A percentile compares a stretch with the other conserved stretches of the same genome.
phyloP scores from a whole-genome alignment of 2,113 vertebrate genomes.

The Myxocyprinus asiaticus region DNA sequence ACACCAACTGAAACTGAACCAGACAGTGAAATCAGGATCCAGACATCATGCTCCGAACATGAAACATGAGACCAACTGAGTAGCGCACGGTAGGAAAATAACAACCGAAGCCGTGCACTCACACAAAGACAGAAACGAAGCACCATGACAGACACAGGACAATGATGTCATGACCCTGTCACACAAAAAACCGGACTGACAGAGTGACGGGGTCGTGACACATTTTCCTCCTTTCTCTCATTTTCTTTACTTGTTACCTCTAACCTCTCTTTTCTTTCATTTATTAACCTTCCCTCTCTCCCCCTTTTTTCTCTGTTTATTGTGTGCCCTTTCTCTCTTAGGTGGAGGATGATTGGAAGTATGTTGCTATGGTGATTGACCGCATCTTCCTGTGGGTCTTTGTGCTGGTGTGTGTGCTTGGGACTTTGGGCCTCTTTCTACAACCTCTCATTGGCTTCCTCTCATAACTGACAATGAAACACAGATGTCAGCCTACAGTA shows the following conservation, averaged over 20 bases:
- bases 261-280: not conserved
- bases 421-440: constrained; percentile 88
- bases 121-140: no score
- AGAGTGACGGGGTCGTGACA: no score
- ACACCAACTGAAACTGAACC: no score
- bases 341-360: constrained; percentile 97
- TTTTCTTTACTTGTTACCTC: constrained; percentile 16
- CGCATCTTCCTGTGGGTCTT: constrained; percentile 97
- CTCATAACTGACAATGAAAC: constrained; percentile 59
- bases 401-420: constrained; percentile 86
- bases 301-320: not conserved
- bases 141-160: no score
- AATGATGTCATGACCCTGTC: no score
- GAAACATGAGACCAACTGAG: no score
- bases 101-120: no score
- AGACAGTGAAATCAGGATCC: no score
- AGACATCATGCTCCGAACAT: no score
- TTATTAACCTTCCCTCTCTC: constrained; percentile 16
- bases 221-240: not conserved
- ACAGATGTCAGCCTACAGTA: no score
- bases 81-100: no score
- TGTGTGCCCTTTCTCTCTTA: constrained; percentile 69
- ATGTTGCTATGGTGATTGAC: constrained; percentile 95
- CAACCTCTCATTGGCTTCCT: constrained; percentile 82
- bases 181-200: no score